These are phyloP conservation scores for Aspiorhynchus laticeps DNA, from an alignment of 2,113 vertebrate genomes.

Conservation along the genomic window DNA sequence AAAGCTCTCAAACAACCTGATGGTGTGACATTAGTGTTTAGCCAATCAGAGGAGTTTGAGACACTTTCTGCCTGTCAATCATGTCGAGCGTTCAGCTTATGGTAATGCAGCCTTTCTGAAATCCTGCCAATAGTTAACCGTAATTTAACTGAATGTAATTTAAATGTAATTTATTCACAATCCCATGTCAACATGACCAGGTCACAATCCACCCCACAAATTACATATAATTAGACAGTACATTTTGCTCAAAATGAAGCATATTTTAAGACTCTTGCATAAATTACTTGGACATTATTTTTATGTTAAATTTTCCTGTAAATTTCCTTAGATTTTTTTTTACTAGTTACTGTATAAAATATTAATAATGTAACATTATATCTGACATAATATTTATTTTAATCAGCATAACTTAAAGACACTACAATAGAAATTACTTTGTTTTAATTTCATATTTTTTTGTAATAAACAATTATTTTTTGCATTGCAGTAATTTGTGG, in stretches of 20 bases:
- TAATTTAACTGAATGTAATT: not conserved
- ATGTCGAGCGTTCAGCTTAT: not conserved
- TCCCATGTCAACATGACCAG: not conserved
- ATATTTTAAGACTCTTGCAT: not conserved
- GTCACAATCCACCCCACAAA: not conserved
- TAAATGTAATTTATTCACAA: not conserved
- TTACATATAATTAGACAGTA: not conserved
- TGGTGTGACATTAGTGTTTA: not conserved
- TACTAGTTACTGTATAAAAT: not conserved
- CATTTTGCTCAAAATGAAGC: not conserved
- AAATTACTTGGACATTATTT: not conserved
- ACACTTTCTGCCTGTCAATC: not conserved
- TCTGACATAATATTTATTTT: not conserved
- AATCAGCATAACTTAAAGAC: too few relatives aligned
- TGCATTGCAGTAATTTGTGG: too few relatives aligned
- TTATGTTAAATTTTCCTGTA: not conserved
- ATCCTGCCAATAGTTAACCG: not conserved
- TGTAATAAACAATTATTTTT: too few relatives aligned
- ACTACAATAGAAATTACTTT: not conserved
- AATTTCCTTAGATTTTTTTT: too few relatives aligned
- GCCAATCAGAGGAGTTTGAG: not conserved
- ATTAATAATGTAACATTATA: not conserved
- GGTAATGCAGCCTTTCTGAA: not conserved
- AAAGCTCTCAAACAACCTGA: not conserved
- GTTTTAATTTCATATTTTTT: too few relatives aligned